Percentiles rank a stretch among this genome's conserved stretches.
Conservation (phyloP, 1,140 invertebrate species). For the Portunus trituberculatus region DNA sequence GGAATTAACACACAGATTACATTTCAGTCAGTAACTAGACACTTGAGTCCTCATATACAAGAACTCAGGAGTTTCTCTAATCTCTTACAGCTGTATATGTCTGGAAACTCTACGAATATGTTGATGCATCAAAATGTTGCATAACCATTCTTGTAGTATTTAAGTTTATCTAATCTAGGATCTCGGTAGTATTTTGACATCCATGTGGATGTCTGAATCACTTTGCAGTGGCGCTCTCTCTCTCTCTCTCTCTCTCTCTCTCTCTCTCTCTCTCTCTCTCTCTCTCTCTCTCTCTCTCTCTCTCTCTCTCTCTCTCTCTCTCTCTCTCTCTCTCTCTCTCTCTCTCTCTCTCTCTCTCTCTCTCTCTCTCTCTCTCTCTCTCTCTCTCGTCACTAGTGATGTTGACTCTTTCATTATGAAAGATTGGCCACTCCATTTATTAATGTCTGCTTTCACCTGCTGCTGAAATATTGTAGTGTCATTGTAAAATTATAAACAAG, state of each 20-base stretch:
- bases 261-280: not conserved
- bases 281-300: not conserved
- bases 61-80: conserved; percentile 69
- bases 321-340: not conserved
- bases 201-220: conserved; percentile 55
- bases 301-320: not conserved
- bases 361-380: not conserved
- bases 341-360: not conserved
- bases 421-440: conserved; percentile 40
- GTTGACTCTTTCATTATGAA: conserved; percentile 30
- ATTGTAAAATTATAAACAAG: not conserved
- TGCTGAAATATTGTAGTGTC: conserved; percentile 15
- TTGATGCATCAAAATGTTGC: conserved; percentile 58
- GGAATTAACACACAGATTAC: no score
- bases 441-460: conserved; percentile 29
- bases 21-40: conserved; percentile 61
- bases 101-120: conserved; percentile 63
- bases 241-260: not conserved
- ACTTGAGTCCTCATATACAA: conserved; percentile 69
- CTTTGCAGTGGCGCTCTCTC: conserved; percentile 36
- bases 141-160: conserved; percentile 69
- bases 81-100: conserved; percentile 59
- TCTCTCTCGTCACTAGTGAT: conserved; percentile 2
- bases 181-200: conserved; percentile 65
- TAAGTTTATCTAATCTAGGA: conserved; percentile 69